Evolutionary conservation across 1,140 invertebrate species (phyloP), one percentile per base, ranked within the genome.

Genomic region (Helicoverpa armigera): DNA sequence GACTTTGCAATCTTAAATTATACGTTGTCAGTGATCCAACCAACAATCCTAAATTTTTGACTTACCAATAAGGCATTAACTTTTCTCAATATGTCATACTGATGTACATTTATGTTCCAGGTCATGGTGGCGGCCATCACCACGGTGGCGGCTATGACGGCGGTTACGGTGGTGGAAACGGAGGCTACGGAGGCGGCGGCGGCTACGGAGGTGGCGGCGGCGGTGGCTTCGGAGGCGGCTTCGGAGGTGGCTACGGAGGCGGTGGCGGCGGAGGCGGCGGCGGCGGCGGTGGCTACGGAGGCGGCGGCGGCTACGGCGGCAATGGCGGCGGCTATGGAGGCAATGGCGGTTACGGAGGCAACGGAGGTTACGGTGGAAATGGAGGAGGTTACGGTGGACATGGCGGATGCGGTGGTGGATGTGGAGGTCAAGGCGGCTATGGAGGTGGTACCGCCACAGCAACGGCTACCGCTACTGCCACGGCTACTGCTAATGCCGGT

Each of bases 391-490:
- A 70, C 31, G 84, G 84, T 31, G 72, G 80, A 12, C 29, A 63
- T 14, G 80, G 81, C 14, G 82, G 87, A n/a, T 70, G 76, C 56
- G 82, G 83, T 2, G 79, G 86, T 2, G 58, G 75, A 1, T 76
- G 79, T 54, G 83, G 85, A 12, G 82, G 79, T 11, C 50, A 79
- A 3, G 82, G 83, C 3, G 84, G 85, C 51, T 35, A 73, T 60
- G 78, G 79, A 7, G 53, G 80, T 2, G 81, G 82, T 10, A 84
- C 83, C 72, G 85, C 16, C 63, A 83, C 18, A 3, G 83, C 85
- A 4, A 82, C 76, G 10, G 85, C 85, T 14, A 84, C 81, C 16
- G 85, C 85, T 14, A 83, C 85, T 2, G 85, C 85, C 12, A 79
- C 83, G 18, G 85, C 85, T n/a, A 72, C 67, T 10, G 65, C 82